Conservation (phyloP, 2,888 invertebrate genomes). For the Pseudeuparius sepicola region DNA sequence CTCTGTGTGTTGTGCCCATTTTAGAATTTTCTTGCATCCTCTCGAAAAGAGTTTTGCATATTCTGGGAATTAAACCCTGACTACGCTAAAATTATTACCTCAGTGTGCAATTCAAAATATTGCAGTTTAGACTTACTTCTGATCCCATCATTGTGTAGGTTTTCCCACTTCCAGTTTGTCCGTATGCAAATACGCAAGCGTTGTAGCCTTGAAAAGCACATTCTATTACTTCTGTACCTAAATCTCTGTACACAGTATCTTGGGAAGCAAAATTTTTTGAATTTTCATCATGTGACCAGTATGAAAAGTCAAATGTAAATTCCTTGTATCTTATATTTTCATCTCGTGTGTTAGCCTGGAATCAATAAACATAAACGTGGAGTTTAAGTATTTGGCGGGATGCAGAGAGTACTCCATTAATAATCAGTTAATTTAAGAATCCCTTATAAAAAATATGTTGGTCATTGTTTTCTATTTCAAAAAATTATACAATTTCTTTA, state of each 20-base stretch:
- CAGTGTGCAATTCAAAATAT: too few species aligned
- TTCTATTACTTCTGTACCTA: slow-evolving; percentile 69
- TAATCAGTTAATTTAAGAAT: slow-evolving; percentile 1
- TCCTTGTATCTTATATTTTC: slow-evolving; percentile 55
- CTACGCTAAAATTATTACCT: slow-evolving; percentile 56
- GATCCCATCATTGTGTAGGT: slow-evolving; percentile 90
- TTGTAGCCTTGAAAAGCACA: slow-evolving; percentile 79
- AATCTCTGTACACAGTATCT: slow-evolving; percentile 68
- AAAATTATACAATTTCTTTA: too few species aligned
- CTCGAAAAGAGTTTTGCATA: slow-evolving; percentile 73
- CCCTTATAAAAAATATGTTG: too few species aligned
- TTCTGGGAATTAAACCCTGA: slow-evolving; percentile 76
- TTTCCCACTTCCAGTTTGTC: slow-evolving; percentile 86
- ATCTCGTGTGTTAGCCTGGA: slow-evolving; percentile 36
- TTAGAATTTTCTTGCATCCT: slow-evolving; percentile 74
- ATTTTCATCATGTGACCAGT: slow-evolving; percentile 68
- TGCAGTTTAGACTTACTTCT: slow-evolving; percentile 43
- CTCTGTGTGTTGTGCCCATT: slow-evolving; percentile 72
- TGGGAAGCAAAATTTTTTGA: slow-evolving; percentile 70
- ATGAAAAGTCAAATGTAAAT: slow-evolving; percentile 83
- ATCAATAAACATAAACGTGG: slow-evolving; percentile 5
- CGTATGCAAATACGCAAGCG: slow-evolving; percentile 86
- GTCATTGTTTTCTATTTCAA: too few species aligned
- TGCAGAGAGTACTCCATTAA: neutral
- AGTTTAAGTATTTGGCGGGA: slow-evolving; percentile 1